Conservation (phyloP, 2,888 invertebrate species). For the Cephus spinipes region DNA sequence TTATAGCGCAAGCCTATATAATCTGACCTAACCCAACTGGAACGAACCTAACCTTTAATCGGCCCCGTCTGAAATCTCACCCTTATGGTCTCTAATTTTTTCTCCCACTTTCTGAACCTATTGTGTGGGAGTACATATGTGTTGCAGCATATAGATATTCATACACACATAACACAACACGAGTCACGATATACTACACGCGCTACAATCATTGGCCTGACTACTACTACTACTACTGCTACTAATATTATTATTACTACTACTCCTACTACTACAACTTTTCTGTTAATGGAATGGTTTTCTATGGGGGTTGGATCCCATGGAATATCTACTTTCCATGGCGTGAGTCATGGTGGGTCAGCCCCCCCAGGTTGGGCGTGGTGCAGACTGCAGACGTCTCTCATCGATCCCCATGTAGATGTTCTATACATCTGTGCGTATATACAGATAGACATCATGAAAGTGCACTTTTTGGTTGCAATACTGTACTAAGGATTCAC, state of each 20-base stretch:
- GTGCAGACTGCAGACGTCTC: conserved; percentile 54
- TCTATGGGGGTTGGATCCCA: background rate
- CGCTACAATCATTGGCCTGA: background rate
- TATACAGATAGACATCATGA: background rate
- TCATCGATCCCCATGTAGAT: conserved; percentile 51
- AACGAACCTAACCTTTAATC: background rate
- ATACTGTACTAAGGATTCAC: background rate
- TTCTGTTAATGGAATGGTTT: background rate
- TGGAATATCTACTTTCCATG: conserved; percentile 38
- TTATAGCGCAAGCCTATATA: background rate
- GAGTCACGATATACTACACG: background rate
- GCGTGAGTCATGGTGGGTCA: conserved; percentile 54
- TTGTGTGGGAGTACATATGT: background rate
- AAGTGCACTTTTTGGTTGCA: background rate
- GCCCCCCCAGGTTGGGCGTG: conserved; percentile 54
- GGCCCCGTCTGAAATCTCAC: background rate
- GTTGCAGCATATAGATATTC: background rate
- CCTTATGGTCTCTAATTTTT: background rate
- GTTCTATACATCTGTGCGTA: background rate
- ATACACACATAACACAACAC: background rate
- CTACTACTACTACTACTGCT: background rate
- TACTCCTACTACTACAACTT: background rate
- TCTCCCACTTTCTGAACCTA: background rate
- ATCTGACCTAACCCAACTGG: background rate
- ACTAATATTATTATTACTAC: background rate